Evolutionary conservation across 2,797 vertebrate species (phyloP), one percentile per base, ranked within the genome.

Genomic region (Cynodonichthys magdalenae): DNA sequence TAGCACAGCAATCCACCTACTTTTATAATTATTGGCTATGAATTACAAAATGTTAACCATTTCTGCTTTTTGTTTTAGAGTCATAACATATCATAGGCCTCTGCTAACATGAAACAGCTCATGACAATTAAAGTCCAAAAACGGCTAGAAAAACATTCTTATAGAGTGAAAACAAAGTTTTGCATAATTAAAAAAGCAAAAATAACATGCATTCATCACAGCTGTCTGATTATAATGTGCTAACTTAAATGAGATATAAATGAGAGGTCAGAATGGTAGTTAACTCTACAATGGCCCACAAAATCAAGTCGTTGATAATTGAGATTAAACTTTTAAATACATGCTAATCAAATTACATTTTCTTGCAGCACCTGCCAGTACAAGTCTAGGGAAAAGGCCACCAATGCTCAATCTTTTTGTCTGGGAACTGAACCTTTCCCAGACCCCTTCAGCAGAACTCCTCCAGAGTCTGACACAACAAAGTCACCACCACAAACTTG

Each of bases 391-490:
- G 58, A 54, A 74, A 64, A 72, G 66, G 69, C 46, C 76, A 80
- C 62, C 59, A 63, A 63, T 28, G 60, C 36, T 63, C 51, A 66
- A 47, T 31, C 65, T 79, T 72, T 81, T 48, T 67, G 82, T 85
- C 84, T 92, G 92, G 87, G 91, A 93, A 91, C 71, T 63, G 83
- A 92, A 89, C 66, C 75, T 89, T 93, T 93, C 89, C 89, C 90
- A 92, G 89, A 89, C 62, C 70, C 71, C 63, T 51, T 54, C 11
- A 15, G 55, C 18, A 63, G 63, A 42, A 29, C 65, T 67, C 65
- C 88, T 84, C 79, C 63, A 77, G 65, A 65, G 66, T 68, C 59
- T 74, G 60, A 48, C 77, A 81, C 56, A 72, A 85, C 67, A 84
- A 82, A 88, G 74, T 76, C 63, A 68, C 28, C 50, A 73, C 79